phyloP scores from a whole-genome alignment of 2,888 invertebrate genomes.

The Tachina grossa region DNA sequence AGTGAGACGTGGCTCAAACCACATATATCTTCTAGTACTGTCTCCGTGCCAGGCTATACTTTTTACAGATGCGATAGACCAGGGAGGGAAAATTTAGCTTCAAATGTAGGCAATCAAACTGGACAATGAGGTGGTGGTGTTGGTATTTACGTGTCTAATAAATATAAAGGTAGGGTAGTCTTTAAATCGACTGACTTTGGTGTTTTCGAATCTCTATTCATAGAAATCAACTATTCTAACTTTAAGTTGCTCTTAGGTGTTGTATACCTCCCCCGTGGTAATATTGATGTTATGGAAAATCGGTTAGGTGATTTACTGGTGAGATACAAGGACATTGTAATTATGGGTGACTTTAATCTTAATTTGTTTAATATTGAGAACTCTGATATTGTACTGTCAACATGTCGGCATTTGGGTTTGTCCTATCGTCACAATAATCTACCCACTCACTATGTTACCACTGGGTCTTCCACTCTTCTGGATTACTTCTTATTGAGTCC shows the following conservation, averaged over 20 bases:
- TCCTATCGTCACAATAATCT: background rate
- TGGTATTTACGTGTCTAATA: background rate
- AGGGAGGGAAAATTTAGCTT: too few relatives aligned
- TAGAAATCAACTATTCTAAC: background rate
- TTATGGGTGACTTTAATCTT: background rate
- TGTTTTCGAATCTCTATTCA: background rate
- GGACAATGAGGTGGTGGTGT: background rate
- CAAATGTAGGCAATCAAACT: background rate
- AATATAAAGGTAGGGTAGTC: background rate
- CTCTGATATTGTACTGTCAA: background rate
- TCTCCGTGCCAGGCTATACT: background rate
- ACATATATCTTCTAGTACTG: background rate
- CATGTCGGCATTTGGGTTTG: background rate
- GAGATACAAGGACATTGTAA: background rate
- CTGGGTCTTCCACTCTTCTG: background rate
- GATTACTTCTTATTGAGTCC: background rate
- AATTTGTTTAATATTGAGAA: background rate
- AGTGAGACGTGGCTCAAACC: too few relatives aligned
- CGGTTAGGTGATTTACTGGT: background rate
- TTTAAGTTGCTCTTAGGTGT: background rate
- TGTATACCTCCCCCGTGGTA: background rate
- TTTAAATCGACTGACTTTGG: conserved; percentile 1
- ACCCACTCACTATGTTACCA: background rate
- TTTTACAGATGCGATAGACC: background rate
- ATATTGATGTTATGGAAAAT: background rate